A percentile compares a stretch with the other conserved stretches of the same genome.
phyloP scores from a whole-genome alignment of 30 jellyfish, hydroid and myxozoan genomes.

The Pelagia noctiluca region DNA sequence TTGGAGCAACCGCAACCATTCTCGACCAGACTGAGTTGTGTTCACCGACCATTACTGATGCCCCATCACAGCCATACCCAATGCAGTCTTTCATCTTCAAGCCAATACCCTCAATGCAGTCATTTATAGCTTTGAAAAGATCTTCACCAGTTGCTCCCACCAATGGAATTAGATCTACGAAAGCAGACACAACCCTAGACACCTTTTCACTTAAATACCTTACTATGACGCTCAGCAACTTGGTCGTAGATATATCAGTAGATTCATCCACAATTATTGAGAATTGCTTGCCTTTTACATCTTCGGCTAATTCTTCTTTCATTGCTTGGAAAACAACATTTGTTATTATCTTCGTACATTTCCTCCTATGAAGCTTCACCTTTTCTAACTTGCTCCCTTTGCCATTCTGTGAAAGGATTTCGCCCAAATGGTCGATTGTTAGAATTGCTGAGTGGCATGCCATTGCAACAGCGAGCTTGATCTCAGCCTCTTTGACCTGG shows the following conservation, averaged over 20 bases:
- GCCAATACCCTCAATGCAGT: slow-evolving; percentile 40
- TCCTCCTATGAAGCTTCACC: slow-evolving; percentile 50
- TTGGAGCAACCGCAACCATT: slow-evolving; percentile 55
- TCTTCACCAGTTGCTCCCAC: slow-evolving; percentile 53
- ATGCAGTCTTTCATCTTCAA: slow-evolving; percentile 49
- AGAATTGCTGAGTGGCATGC: slow-evolving; percentile 68
- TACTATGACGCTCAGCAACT: slow-evolving; percentile 7
- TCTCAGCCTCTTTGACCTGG: slow-evolving; percentile 50
- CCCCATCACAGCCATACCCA: slow-evolving; percentile 63
- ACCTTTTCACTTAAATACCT: slow-evolving; percentile 13
- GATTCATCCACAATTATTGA: slow-evolving; percentile 29
- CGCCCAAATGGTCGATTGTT: slow-evolving; percentile 59
- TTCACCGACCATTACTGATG: slow-evolving; percentile 67
- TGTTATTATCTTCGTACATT: slow-evolving; percentile 43
- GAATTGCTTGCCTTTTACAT: slow-evolving; percentile 31
- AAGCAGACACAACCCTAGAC: slow-evolving; percentile 34
- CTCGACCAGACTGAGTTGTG: slow-evolving; percentile 60
- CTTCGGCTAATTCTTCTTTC: slow-evolving; percentile 37
- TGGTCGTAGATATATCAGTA: slow-evolving; percentile 40
- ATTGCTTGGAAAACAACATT: slow-evolving; percentile 55
- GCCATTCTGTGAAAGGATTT: slow-evolving; percentile 24
- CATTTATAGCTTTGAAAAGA: slow-evolving; percentile 27
- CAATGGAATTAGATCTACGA: slow-evolving; percentile 65
- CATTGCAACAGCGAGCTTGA: slow-evolving; percentile 64
- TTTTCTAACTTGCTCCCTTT: slow-evolving; percentile 38